Conservation (phyloP, 2,113 vertebrate genomes). For the Calonectris borealis region DNA sequence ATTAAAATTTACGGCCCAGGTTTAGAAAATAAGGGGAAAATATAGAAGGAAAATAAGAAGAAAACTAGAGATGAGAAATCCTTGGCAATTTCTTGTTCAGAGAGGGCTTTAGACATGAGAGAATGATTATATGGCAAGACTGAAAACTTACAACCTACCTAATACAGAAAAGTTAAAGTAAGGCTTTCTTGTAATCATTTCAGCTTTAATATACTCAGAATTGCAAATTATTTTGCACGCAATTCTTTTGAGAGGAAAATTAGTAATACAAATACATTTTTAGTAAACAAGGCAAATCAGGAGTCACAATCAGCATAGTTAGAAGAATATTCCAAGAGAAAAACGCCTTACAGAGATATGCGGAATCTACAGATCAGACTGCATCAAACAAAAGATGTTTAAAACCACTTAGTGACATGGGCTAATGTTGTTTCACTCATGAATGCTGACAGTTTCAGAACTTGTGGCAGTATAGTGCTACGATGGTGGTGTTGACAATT, state of each 20-base stretch:
- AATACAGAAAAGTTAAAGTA: background rate
- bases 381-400: background rate
- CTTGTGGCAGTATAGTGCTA: background rate
- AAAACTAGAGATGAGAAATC: background rate
- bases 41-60: background rate
- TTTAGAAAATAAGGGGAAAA: background rate
- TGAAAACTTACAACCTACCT: background rate
- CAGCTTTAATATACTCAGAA: background rate
- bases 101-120: background rate
- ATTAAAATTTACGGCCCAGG: background rate
- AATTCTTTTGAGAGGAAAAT: background rate
- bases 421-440: background rate
- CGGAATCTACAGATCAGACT: background rate
- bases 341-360: background rate
- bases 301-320: background rate
- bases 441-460: background rate
- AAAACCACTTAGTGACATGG: background rate
- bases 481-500: rapidly evolving
- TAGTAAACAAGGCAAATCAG: background rate
- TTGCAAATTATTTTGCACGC: background rate
- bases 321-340: background rate
- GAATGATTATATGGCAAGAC: background rate
- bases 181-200: background rate
- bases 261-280: background rate
- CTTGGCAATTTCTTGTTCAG: background rate